Evolutionary conservation across 2,113 vertebrate species (phyloP).

Genomic region (Cyphomyrus plagiostoma): DNA sequence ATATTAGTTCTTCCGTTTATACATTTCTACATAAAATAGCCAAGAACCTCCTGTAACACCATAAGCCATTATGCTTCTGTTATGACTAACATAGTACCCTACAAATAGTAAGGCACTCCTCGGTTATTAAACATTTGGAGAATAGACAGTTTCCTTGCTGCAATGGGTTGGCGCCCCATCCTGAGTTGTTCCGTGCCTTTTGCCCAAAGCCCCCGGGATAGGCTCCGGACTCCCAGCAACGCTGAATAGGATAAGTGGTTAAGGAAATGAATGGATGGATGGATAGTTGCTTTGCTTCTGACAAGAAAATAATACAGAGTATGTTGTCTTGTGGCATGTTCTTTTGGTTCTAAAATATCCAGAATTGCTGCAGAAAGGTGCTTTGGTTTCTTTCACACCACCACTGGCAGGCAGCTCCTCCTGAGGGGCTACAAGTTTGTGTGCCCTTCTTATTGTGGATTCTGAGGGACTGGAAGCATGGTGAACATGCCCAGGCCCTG

Average conservation of each 20-base stretch:
- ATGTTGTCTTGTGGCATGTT: not conserved
- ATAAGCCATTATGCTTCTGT: not conserved
- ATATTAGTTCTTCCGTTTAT: not conserved
- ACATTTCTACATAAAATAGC: not conserved
- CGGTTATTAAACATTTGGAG: not conserved
- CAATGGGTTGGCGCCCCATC: not conserved
- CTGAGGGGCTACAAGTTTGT: not conserved
- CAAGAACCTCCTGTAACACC: not conserved
- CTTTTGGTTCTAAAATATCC: conserved; percentile 35
- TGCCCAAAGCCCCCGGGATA: no score
- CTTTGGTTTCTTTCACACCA: conserved; percentile 41
- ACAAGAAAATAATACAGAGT: not conserved
- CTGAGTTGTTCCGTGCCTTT: no score
- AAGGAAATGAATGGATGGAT: no score
- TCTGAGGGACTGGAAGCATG: conserved; percentile 35
- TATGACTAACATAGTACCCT: not conserved
- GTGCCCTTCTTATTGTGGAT: conserved; percentile 36
- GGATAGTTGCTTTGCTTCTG: not conserved
- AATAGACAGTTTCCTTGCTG: not conserved
- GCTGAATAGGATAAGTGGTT: no score
- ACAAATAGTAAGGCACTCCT: not conserved
- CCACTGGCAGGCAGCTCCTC: conserved; percentile 30
- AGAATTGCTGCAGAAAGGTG: conserved; percentile 43
- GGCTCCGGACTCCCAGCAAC: no score
- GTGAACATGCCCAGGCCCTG: conserved; percentile 32